phyloP scores from a whole-genome alignment of 1,140 invertebrate species.

The Berghia stephanieae region DNA sequence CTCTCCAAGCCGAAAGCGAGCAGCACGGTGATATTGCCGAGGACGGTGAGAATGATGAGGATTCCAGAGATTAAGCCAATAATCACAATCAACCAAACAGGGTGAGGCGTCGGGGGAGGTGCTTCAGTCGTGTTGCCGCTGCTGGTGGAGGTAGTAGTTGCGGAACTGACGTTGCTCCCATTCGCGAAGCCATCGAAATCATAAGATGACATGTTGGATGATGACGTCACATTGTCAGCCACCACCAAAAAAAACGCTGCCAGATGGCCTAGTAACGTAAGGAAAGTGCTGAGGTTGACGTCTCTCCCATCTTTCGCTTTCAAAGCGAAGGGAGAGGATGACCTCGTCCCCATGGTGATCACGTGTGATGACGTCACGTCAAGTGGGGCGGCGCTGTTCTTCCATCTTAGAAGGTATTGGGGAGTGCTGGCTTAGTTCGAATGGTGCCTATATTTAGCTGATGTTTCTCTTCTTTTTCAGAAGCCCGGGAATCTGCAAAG shows the following conservation, averaged over 20 bases:
- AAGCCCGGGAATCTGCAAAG: no score
- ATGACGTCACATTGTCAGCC: constrained; percentile 15
- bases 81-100: constrained; percentile 88
- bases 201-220: no score
- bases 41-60: constrained; percentile 54
- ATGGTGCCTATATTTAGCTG: no score
- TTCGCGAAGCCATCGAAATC: constrained; percentile 9
- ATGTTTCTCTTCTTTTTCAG: no score
- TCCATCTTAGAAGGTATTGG: no score
- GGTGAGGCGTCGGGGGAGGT: constrained; percentile 71
- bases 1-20: constrained; percentile 96
- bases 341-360: no score
- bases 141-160: not conserved
- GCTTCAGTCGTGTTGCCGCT: not conserved
- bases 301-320: not conserved
- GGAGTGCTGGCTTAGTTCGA: no score
- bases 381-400: no score
- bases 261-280: not conserved
- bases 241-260: not conserved
- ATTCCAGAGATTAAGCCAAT: constrained; percentile 86
- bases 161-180: not conserved
- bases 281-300: not conserved
- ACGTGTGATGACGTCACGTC: no score
- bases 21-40: constrained; percentile 96
- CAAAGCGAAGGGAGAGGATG: not conserved